Evolutionary conservation across 2,113 vertebrate species (phyloP).

Genomic region (Myrmecobius fasciatus): DNA sequence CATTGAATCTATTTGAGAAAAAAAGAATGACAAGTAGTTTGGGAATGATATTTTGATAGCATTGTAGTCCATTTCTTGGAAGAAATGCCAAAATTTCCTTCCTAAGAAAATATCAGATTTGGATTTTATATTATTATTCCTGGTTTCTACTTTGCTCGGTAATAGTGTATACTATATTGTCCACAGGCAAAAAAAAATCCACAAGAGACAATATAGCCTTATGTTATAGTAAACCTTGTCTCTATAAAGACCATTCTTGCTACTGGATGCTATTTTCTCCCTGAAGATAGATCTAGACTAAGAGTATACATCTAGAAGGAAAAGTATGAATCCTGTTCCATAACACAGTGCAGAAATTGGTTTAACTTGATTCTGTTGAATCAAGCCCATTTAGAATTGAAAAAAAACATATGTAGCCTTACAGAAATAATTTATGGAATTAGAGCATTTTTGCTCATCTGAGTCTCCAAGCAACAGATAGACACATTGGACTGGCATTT

Average conservation of each 20-base stretch:
- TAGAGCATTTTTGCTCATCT: background rate
- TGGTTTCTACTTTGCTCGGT: background rate
- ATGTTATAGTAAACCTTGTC: background rate
- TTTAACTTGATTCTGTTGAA: background rate
- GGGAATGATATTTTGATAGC: background rate
- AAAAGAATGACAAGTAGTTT: background rate
- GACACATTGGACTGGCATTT: background rate
- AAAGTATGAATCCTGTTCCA: background rate
- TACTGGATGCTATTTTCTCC: conserved; percentile 37
- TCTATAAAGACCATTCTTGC: background rate
- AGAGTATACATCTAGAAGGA: background rate
- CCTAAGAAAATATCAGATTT: background rate
- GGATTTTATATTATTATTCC: background rate
- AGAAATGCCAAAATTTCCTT: background rate
- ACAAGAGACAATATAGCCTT: background rate
- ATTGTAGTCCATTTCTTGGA: background rate
- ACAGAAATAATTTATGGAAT: background rate
- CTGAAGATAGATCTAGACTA: background rate
- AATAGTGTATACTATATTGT: background rate
- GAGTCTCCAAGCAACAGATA: conserved; percentile 9
- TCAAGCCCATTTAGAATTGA: conserved; percentile 4
- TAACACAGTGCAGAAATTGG: background rate
- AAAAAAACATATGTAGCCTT: background rate
- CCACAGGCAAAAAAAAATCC: background rate
- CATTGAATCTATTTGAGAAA: background rate